phyloP scores from a whole-genome alignment of 2,113 vertebrate species.

The Rattus norvegicus region DNA sequence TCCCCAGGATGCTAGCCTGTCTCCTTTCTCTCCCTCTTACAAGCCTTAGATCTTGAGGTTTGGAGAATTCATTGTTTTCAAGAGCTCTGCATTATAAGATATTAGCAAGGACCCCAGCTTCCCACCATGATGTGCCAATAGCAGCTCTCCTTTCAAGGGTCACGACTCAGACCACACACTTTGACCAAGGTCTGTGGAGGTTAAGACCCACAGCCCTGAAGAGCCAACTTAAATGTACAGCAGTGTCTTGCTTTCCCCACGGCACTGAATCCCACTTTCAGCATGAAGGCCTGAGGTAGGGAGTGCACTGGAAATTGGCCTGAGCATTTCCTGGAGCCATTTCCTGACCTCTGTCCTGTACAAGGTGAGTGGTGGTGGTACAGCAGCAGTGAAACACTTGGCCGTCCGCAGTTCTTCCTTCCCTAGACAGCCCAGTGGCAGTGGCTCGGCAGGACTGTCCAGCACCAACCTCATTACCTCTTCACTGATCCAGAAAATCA shows the following conservation, averaged over 20 bases:
- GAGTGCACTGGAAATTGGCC: not conserved
- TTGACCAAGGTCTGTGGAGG: not conserved
- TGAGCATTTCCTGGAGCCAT: not conserved
- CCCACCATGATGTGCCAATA: not conserved
- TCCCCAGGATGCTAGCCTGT: not conserved
- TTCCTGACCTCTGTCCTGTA: not conserved
- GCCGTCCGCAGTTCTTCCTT: not conserved
- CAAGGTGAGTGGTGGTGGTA: not conserved
- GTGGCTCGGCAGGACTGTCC: not conserved
- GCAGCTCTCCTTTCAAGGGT: not conserved
- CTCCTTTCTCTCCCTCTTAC: not conserved
- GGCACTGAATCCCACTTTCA: not conserved
- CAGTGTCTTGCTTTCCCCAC: not conserved
- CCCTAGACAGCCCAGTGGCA: not conserved
- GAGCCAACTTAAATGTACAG: not conserved
- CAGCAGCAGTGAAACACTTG: not conserved
- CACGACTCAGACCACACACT: not conserved
- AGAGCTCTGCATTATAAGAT: not conserved
- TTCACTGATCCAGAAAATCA: constrained; percentile 31
- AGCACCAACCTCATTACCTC: not conserved
- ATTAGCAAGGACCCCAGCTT: not conserved
- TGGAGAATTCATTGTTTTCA: not conserved
- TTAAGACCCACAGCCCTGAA: not conserved
- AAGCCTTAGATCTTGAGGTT: not conserved
- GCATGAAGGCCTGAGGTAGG: not conserved